A percentile compares a stretch with the other conserved stretches of the same genome.
phyloP scores from a whole-genome alignment of 2,888 invertebrate species.

The Megalurothrips usitatus region DNA sequence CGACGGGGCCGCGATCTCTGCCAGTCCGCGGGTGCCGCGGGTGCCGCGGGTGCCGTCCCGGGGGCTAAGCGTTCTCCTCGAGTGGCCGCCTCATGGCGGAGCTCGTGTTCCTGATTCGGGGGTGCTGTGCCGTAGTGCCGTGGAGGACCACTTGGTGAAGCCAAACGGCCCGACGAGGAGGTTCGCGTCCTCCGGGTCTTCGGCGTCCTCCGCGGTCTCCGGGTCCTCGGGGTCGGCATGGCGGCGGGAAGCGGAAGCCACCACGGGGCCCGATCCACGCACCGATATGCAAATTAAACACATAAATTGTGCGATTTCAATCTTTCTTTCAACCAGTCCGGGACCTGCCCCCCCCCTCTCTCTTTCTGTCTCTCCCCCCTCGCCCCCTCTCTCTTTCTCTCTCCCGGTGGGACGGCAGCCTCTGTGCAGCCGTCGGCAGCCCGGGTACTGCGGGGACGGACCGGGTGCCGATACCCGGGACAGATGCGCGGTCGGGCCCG shows the following conservation, averaged over 20 bases:
- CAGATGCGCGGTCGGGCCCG: not conserved
- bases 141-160: too few species aligned
- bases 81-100: too few species aligned
- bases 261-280: slow-evolving; percentile 12
- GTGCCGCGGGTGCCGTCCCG: too few species aligned
- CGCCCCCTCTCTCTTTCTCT: too few species aligned
- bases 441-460: not conserved
- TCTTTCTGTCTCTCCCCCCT: not conserved
- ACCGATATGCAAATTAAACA: slow-evolving; percentile 26
- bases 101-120: too few species aligned
- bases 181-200: not conserved
- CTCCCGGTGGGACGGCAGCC: too few species aligned
- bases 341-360: not conserved
- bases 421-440: not conserved
- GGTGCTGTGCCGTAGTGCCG: too few species aligned
- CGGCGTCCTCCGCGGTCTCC: not conserved
- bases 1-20: too few species aligned
- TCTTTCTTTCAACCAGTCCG: slow-evolving; percentile 22
- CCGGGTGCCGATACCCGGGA: not conserved
- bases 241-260: slow-evolving; percentile 13
- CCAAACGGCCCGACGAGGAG: not conserved
- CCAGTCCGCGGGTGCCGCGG: too few species aligned
- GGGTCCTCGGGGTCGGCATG: not conserved
- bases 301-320: slow-evolving; percentile 26
- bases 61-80: too few species aligned